These are phyloP conservation scores for Caenorhabditis latens DNA, from an alignment of 1,140 invertebrate species.

Conservation along the genomic window DNA sequence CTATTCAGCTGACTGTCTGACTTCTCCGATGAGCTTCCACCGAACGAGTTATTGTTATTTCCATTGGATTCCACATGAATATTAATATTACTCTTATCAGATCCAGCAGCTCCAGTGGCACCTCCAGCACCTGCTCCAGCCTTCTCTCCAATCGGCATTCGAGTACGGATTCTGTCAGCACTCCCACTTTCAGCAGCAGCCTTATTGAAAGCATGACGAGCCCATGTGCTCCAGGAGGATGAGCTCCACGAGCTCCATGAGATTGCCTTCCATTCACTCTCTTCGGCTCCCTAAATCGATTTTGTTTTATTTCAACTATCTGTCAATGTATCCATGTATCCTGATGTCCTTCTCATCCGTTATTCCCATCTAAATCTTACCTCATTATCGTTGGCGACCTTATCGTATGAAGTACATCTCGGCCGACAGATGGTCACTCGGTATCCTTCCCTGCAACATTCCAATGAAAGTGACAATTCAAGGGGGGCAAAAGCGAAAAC, in stretches of 20 bases:
- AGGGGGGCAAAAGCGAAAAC: neutral
- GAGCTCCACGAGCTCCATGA: constrained; percentile 73
- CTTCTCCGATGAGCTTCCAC: constrained; percentile 52
- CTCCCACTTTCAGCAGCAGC: constrained; percentile 24
- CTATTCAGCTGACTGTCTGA: neutral
- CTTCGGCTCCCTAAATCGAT: constrained; percentile 50
- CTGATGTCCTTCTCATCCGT: constrained; percentile 32
- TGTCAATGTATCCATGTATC: too few relatives aligned
- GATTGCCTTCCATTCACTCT: constrained; percentile 72
- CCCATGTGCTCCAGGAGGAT: constrained; percentile 34
- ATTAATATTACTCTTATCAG: constrained; percentile 44
- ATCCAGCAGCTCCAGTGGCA: constrained; percentile 30
- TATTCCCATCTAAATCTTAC: neutral
- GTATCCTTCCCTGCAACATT: constrained; percentile 73
- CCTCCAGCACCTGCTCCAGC: neutral
- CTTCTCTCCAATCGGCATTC: constrained; percentile 42
- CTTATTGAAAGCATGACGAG: constrained; percentile 55
- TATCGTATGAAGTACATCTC: constrained; percentile 68
- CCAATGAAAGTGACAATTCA: constrained; percentile 9
- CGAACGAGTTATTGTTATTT: constrained; percentile 52
- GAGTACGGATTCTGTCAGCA: neutral
- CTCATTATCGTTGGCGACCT: constrained; percentile 58
- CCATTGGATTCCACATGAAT: constrained; percentile 54
- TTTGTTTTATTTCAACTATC: too few relatives aligned
- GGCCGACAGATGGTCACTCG: constrained; percentile 77